Conservation (phyloP, 2,888 invertebrate genomes). For the Aporophyla nigra region DNA sequence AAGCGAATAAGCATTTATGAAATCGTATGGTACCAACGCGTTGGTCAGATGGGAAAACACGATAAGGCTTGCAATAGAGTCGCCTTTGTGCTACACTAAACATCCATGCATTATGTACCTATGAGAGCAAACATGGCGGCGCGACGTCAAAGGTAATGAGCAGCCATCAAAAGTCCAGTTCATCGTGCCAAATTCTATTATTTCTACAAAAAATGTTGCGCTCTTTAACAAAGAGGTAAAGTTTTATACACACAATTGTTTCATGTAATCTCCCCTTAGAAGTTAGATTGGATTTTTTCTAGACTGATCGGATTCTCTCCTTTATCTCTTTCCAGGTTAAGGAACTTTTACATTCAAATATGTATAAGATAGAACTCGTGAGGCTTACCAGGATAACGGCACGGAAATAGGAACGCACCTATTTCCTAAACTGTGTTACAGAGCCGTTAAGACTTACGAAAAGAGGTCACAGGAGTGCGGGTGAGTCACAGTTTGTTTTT, state of each 20-base stretch:
- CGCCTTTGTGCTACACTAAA: conserved; percentile 48
- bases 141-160: conserved; percentile 18
- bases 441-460: conserved; percentile 38
- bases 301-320: conserved; percentile 33
- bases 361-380: conserved; percentile 33
- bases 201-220: conserved; percentile 1
- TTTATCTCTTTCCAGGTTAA: neutral
- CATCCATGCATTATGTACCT: conserved; percentile 38
- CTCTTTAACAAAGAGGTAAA: conserved; percentile 9
- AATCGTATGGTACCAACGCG: conserved; percentile 47
- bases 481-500: conserved; percentile 29
- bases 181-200: conserved; percentile 3
- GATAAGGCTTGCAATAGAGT: conserved; percentile 52
- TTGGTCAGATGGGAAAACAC: conserved; percentile 64
- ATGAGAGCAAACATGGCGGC: neutral
- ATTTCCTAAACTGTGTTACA: conserved; percentile 37
- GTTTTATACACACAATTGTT: conserved; percentile 36
- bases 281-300: conserved; percentile 52
- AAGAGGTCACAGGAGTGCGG: conserved; percentile 27
- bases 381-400: conserved; percentile 33
- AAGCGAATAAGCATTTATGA: conserved; percentile 67
- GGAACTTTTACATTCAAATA: conserved; percentile 49
- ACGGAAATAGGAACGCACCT: conserved; percentile 33
- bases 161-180: conserved; percentile 11
- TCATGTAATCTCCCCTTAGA: conserved; percentile 25